Evolutionary conservation across 1,140 invertebrate species (phyloP).

Genomic region (Drosophila pruinosa): DNA sequence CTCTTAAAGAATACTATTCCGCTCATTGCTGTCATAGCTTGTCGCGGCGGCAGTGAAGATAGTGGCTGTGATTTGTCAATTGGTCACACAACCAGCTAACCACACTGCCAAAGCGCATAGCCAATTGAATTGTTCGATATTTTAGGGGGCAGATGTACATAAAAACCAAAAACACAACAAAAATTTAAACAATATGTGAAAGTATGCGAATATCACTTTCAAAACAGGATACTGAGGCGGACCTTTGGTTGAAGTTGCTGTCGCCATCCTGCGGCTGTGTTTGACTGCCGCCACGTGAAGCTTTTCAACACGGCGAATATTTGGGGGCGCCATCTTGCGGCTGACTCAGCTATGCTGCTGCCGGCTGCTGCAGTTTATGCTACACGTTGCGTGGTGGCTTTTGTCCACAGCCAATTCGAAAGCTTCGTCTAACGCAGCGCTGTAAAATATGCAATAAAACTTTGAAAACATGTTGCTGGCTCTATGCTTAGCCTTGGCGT

Average conservation of each 20-base stretch:
- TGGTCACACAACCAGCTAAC: slow-evolving; percentile 97
- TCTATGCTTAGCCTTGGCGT: slow-evolving; percentile 3
- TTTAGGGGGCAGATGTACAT: neutral
- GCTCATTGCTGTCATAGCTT: slow-evolving; percentile 65
- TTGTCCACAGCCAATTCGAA: slow-evolving; percentile 16
- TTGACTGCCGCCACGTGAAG: neutral
- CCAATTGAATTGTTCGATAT: slow-evolving; percentile 65
- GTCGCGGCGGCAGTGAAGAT: slow-evolving; percentile 94
- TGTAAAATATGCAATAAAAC: slow-evolving; percentile 70
- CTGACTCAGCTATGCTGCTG: slow-evolving; percentile 23
- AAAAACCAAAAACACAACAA: slow-evolving; percentile 2
- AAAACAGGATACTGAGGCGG: neutral
- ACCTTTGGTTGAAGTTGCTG: neutral
- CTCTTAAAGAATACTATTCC: neutral
- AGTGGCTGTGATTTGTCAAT: slow-evolving; percentile 92
- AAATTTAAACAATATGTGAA: neutral
- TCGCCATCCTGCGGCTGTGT: slow-evolving; percentile 15
- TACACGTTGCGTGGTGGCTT: slow-evolving; percentile 13
- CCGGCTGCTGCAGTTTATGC: slow-evolving; percentile 53
- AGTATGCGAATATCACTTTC: neutral
- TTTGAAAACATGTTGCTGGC: neutral
- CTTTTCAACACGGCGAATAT: slow-evolving; percentile 22
- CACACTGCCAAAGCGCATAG: slow-evolving; percentile 96
- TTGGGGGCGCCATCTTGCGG: slow-evolving; percentile 40
- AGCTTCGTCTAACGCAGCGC: slow-evolving; percentile 38